phyloP scores from a whole-genome alignment of 1,140 invertebrate species.

The Drosophila parabipectinata region DNA sequence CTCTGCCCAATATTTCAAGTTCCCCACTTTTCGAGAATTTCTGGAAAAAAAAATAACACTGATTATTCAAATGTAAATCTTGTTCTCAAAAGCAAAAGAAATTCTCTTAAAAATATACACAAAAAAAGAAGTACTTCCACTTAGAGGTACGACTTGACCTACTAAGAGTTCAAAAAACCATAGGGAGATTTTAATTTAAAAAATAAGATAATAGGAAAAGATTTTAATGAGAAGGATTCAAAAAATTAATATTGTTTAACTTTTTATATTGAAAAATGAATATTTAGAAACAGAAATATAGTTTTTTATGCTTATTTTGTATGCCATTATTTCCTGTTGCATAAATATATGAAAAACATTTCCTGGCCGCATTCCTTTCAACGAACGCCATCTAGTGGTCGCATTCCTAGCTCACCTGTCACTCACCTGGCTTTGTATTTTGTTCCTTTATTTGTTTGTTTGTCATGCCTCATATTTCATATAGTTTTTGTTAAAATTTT shows the following conservation, averaged over 20 bases:
- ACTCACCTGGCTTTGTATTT: constrained; percentile 13
- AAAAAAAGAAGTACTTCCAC: constrained; percentile 20
- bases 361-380: constrained; percentile 14
- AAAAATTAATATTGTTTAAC: no score
- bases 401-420: background rate
- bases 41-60: background rate
- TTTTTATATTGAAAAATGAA: no score
- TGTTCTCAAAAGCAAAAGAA: constrained; percentile 50
- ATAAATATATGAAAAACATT: background rate
- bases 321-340: no score
- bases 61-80: constrained; percentile 72
- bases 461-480: background rate
- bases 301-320: background rate
- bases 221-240: no score
- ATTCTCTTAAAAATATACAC: constrained; percentile 15
- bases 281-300: no score
- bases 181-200: background rate
- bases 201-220: no score
- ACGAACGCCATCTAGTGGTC: constrained; percentile 10
- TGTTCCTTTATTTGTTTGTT: constrained; percentile 1
- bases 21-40: constrained; percentile 37
- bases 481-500: constrained; percentile 2
- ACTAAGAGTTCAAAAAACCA: constrained; percentile 3
- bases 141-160: constrained; percentile 26
- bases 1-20: constrained; percentile 57